Conservation (phyloP, 2,113 vertebrate species). For the Mustelus asterias region DNA sequence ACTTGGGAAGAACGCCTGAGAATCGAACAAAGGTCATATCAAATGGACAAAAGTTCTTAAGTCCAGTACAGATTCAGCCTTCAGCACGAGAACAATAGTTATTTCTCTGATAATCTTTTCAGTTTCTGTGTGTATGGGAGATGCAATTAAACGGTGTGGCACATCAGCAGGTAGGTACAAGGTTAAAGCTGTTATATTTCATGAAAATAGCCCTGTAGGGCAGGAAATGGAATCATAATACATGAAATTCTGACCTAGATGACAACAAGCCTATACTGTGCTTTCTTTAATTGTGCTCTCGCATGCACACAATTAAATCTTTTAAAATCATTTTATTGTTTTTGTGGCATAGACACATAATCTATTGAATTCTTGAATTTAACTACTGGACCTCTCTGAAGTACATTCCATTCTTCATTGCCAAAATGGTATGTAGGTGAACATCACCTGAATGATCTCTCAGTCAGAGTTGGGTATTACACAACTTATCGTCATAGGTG, state of each 20-base stretch:
- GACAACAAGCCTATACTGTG: not conserved
- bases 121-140: not conserved
- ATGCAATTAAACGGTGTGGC: conserved; percentile 1
- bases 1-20: not conserved
- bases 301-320: not conserved
- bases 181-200: not conserved
- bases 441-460: not conserved
- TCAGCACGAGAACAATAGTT: not conserved
- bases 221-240: not conserved
- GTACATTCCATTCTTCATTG: not conserved
- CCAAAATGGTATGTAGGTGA: not conserved
- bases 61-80: not conserved
- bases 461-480: no score
- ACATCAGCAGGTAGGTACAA: not conserved
- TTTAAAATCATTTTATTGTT: not conserved
- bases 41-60: not conserved
- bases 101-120: not conserved
- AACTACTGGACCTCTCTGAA: not conserved
- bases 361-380: not conserved
- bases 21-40: not conserved
- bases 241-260: not conserved
- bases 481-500: not conserved
- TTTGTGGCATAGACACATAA: not conserved
- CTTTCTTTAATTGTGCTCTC: not conserved
- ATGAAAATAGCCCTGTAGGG: not conserved